Percentiles rank a stretch among this genome's conserved stretches.
Conservation (phyloP, 2,888 invertebrate species). For the Capitulum mitella region DNA sequence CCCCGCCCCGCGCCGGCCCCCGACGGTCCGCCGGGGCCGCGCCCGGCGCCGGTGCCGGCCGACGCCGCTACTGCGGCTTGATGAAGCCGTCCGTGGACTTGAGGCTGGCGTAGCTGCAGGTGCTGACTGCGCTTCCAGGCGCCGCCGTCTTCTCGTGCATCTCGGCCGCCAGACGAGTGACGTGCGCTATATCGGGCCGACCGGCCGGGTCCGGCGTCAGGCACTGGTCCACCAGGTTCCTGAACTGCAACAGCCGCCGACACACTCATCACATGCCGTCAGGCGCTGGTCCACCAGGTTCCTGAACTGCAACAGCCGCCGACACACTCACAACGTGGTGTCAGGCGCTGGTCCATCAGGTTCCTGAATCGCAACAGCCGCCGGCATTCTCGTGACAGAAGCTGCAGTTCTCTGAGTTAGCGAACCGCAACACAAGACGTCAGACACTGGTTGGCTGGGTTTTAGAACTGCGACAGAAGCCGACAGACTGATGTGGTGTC, state of each 20-base stretch:
- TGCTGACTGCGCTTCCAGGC: slow-evolving; percentile 28
- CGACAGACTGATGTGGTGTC: too few relatives aligned
- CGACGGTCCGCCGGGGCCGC: too few relatives aligned
- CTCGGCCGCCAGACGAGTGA: slow-evolving; percentile 46
- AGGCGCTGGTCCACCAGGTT: slow-evolving; percentile 49
- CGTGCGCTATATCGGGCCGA: slow-evolving; percentile 49
- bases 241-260: slow-evolving; percentile 44
- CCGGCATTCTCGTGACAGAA: too few relatives aligned
- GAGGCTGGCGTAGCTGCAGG: slow-evolving; percentile 28
- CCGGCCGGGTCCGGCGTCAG: slow-evolving; percentile 49
- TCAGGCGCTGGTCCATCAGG: slow-evolving; percentile 49
- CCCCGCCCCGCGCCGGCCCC: too few relatives aligned
- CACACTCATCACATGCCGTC: slow-evolving; percentile 40
- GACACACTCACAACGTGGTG: too few relatives aligned
- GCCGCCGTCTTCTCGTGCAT: slow-evolving; percentile 42
- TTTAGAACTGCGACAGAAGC: not conserved
- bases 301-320: slow-evolving; percentile 47
- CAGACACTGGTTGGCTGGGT: not conserved
- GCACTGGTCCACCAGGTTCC: slow-evolving; percentile 48
- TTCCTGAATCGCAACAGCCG: slow-evolving; percentile 31
- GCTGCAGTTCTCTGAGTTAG: too few relatives aligned
- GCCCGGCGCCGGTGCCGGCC: not conserved
- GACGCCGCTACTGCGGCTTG: not conserved
- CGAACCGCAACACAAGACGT: too few relatives aligned
- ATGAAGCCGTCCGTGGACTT: slow-evolving; percentile 12